Conservation (phyloP, 1,140 invertebrate species). For the Macrotrachela quadricornifera region DNA sequence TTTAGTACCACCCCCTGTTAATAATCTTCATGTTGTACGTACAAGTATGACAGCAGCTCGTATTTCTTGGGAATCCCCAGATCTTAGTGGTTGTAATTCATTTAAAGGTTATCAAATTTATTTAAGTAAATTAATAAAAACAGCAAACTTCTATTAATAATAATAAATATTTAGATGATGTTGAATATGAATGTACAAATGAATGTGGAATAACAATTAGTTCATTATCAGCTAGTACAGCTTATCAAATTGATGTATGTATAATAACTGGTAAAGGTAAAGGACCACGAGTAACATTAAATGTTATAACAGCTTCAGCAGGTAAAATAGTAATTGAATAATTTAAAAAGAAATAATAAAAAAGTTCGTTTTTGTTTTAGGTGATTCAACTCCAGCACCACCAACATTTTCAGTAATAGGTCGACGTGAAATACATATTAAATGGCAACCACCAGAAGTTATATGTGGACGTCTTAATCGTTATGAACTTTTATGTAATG, state of each 20-base stretch:
- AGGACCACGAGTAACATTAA: slow-evolving; percentile 10
- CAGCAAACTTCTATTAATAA: not conserved
- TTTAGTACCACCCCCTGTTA: too few species aligned
- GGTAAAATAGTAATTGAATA: too few species aligned
- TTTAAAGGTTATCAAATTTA: too few species aligned
- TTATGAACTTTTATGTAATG: slow-evolving; percentile 24
- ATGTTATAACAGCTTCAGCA: not conserved
- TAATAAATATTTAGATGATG: slow-evolving; percentile 14
- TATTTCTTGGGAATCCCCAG: slow-evolving; percentile 1
- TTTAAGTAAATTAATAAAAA: too few species aligned
- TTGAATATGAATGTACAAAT: slow-evolving; percentile 13
- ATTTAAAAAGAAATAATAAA: too few species aligned
- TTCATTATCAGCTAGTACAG: slow-evolving; percentile 19
- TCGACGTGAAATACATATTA: slow-evolving; percentile 22
- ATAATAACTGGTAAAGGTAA: slow-evolving; percentile 21
- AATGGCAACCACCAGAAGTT: slow-evolving; percentile 24
- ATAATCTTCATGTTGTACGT: not conserved
- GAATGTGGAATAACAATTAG: slow-evolving; percentile 21
- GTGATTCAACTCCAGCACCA: slow-evolving; percentile 24
- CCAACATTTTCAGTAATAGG: slow-evolving; percentile 24
- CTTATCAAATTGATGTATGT: slow-evolving; percentile 23
- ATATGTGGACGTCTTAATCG: slow-evolving; percentile 23
- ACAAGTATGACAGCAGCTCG: not conserved
- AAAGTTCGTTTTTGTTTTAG: slow-evolving; percentile 9
- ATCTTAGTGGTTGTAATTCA: too few species aligned